These are phyloP conservation scores for Pammene fasciana DNA, from an alignment of 2,888 invertebrate genomes.

Conservation along the genomic window DNA sequence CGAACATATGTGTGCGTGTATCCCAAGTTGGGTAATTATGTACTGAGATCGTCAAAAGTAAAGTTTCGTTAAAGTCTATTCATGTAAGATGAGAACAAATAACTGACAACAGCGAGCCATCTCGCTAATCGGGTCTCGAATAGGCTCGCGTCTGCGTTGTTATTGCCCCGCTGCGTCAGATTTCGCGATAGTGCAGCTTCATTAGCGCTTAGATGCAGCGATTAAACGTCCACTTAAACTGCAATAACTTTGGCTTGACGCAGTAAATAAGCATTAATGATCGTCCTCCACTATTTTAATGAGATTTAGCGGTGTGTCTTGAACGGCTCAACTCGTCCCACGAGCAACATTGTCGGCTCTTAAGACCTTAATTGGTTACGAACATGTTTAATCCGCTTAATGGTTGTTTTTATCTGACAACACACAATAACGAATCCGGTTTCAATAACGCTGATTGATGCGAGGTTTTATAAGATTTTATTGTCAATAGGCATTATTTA, in stretches of 20 bases:
- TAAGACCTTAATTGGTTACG: conserved; percentile 75
- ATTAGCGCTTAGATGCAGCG: conserved; percentile 69
- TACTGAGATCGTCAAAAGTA: too few species aligned
- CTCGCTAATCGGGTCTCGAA: not conserved
- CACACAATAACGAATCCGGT: conserved; percentile 65
- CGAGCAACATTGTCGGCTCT: conserved; percentile 67
- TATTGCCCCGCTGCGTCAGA: conserved; percentile 49
- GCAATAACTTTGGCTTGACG: conserved; percentile 65
- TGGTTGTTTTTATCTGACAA: conserved; percentile 66
- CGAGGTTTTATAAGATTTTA: conserved; percentile 45
- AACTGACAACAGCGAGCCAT: too few species aligned
- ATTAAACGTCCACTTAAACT: conserved; percentile 65
- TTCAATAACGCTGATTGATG: conserved; percentile 66
- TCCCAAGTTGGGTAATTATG: too few species aligned
- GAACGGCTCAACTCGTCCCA: conserved; percentile 51
- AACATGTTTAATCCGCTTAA: conserved; percentile 74
- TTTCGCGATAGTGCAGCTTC: conserved; percentile 70
- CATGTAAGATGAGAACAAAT: too few species aligned
- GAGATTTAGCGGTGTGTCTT: conserved; percentile 66
- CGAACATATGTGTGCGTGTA: too few species aligned
- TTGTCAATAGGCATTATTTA: conserved; percentile 58
- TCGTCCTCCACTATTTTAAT: conserved; percentile 72
- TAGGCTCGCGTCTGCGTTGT: conserved; percentile 25
- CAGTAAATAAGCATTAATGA: conserved; percentile 74
- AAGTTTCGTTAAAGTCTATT: not conserved